phyloP scores from a whole-genome alignment of 2,113 vertebrate species.

The Callipepla squamata region DNA sequence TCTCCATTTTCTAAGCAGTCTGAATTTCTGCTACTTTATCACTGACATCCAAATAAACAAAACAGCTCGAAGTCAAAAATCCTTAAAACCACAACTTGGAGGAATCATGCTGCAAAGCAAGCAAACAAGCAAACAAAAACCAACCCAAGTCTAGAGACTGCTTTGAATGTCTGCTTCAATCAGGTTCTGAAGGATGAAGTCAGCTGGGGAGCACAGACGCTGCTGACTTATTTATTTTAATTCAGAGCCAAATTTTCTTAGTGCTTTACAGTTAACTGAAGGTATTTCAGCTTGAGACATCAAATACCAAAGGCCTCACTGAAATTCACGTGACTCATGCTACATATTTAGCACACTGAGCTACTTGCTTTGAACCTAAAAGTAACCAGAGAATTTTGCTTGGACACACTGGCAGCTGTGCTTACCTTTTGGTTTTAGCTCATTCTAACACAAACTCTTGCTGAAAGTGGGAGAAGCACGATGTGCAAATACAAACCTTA shows the following conservation, averaged over 20 bases:
- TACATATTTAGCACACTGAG: not conserved
- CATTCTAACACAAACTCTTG: not conserved
- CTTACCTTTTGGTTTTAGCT: not conserved
- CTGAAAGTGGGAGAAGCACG: not conserved
- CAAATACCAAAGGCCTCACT: slow-evolving; percentile 1
- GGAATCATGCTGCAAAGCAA: not conserved
- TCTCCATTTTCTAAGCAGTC: not conserved
- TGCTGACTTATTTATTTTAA: not conserved
- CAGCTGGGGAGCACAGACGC: not conserved
- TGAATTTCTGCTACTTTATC: slow-evolving; percentile 31
- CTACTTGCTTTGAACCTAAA: not conserved
- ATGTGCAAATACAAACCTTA: not conserved
- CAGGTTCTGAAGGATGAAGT: not conserved
- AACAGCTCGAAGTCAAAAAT: not conserved
- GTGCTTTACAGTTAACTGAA: not conserved
- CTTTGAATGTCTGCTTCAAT: slow-evolving; percentile 34
- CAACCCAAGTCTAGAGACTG: not conserved
- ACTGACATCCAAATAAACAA: slow-evolving; percentile 16
- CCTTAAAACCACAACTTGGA: slow-evolving; percentile 3
- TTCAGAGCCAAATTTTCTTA: not conserved
- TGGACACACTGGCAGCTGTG: not conserved
- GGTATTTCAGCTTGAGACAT: slow-evolving; percentile 15
- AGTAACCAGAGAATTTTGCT: not conserved
- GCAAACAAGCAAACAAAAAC: not conserved
- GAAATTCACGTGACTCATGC: not conserved